Percentiles rank a stretch among this genome's conserved stretches.
These are phyloP conservation scores for Tychaedon coryphoeus DNA, from an alignment of 2,113 vertebrate species.

Conservation along the genomic window DNA sequence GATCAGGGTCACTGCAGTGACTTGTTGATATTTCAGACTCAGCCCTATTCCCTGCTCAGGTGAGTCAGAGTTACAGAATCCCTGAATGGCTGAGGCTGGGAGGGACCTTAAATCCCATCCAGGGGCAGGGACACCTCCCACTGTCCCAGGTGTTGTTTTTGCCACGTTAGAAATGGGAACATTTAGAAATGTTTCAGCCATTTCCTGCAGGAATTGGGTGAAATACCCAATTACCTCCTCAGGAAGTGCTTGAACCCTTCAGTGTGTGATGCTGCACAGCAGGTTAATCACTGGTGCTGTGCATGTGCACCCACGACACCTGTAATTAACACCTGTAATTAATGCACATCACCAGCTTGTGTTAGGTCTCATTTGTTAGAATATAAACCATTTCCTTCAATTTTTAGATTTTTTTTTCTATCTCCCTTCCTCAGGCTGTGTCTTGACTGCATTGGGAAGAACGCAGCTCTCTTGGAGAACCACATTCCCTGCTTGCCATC, in stretches of 20 bases:
- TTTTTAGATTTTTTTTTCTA: fast-evolving
- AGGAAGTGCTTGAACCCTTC: background rate
- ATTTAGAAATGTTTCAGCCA: background rate
- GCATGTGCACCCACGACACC: background rate
- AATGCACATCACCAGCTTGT: background rate
- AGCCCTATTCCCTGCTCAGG: slow-evolving; percentile 89
- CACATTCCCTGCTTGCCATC: slow-evolving; percentile 83
- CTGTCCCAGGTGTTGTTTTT: fast-evolving
- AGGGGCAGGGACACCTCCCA: background rate
- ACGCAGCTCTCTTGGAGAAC: slow-evolving; percentile 69
- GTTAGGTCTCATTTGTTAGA: background rate
- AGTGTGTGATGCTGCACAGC: background rate
- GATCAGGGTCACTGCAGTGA: slow-evolving; percentile 87
- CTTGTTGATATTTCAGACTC: slow-evolving; percentile 89
- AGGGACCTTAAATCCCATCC: background rate
- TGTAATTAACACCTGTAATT: background rate
- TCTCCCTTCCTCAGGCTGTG: slow-evolving; percentile 76
- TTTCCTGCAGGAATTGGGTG: background rate
- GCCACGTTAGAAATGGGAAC: no score
- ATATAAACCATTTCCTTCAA: background rate
- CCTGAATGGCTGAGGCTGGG: background rate
- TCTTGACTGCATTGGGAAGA: slow-evolving; percentile 88
- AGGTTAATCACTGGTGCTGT: background rate
- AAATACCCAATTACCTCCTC: background rate
- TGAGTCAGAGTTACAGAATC: slow-evolving; percentile 49